Conservation (phyloP, 30 jellyfish, hydroid and myxozoan species). For the Turritopsis dohrnii region DNA sequence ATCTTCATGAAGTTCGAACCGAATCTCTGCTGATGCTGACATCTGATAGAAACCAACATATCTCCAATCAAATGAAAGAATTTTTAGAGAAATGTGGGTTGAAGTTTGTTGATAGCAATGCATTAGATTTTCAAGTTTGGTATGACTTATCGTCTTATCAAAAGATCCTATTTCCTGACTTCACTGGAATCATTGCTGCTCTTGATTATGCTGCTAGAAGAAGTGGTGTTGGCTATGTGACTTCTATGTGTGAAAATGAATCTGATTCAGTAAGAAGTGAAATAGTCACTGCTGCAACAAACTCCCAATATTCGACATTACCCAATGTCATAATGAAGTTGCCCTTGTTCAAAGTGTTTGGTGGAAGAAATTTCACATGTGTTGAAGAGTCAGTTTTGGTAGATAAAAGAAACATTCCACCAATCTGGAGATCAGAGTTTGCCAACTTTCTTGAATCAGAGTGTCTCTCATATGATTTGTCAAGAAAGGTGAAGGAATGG, state of each 20-base stretch:
- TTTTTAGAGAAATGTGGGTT: not conserved
- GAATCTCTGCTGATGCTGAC: not conserved
- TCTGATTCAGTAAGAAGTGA: not conserved
- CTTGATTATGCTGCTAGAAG: not conserved
- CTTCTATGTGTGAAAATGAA: not conserved
- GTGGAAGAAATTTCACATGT: not conserved
- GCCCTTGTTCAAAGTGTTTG: not conserved
- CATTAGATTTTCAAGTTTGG: not conserved
- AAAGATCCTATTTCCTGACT: slow-evolving; percentile 10
- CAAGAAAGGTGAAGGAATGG: not conserved
- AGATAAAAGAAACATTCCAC: not conserved
- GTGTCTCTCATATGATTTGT: not conserved
- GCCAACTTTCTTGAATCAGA: not conserved
- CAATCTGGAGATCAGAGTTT: slow-evolving; percentile 1
- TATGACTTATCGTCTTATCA: not conserved
- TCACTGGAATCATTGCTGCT: not conserved
- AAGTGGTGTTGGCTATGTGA: not conserved
- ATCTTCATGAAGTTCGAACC: not conserved
- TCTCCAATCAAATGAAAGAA: not conserved
- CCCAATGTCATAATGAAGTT: not conserved
- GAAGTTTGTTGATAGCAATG: not conserved
- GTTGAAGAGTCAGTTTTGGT: not conserved
- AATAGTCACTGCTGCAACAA: not conserved
- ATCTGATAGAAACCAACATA: not conserved
- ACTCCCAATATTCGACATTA: not conserved